phyloP scores from a whole-genome alignment of 2,113 vertebrate species.

The Callipepla californica region DNA sequence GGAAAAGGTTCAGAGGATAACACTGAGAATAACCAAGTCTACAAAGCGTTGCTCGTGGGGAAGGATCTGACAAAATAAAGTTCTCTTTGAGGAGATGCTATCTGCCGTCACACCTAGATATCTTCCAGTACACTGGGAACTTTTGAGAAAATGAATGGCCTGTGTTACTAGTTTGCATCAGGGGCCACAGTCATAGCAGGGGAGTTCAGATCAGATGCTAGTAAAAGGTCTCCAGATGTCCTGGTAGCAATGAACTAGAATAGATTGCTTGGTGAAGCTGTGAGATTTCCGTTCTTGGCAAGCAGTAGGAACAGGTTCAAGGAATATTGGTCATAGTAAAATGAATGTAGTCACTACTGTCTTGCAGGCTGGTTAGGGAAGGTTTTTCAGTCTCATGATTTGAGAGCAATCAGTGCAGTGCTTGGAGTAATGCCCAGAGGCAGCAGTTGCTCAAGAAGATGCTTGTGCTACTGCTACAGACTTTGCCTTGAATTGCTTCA shows the following conservation, averaged over 20 bases:
- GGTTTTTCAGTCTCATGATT: not conserved
- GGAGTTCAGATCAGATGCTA: not conserved
- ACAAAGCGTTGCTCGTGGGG: not conserved
- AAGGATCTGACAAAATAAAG: not conserved
- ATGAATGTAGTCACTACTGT: not conserved
- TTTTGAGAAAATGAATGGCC: not conserved
- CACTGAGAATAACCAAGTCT: not conserved
- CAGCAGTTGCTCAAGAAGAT: not conserved
- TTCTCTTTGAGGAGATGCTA: not conserved
- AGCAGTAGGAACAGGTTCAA: not conserved
- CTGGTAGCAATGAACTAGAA: not conserved
- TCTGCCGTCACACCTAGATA: not conserved
- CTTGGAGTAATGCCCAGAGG: not conserved
- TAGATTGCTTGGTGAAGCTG: not conserved
- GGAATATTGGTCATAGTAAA: not conserved
- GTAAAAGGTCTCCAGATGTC: not conserved
- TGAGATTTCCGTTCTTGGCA: not conserved
- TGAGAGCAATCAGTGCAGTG: not conserved
- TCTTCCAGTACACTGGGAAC: not conserved
- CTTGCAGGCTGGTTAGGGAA: not conserved
- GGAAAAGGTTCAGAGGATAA: not conserved
- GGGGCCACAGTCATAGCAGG: not conserved
- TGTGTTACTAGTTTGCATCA: not conserved
- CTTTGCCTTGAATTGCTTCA: not conserved
- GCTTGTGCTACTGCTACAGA: not conserved